Percentiles rank a stretch among this genome's conserved stretches.
These are phyloP conservation scores for Leptura quadrifasciata DNA, from an alignment of 2,888 invertebrate species.

Conservation along the genomic window DNA sequence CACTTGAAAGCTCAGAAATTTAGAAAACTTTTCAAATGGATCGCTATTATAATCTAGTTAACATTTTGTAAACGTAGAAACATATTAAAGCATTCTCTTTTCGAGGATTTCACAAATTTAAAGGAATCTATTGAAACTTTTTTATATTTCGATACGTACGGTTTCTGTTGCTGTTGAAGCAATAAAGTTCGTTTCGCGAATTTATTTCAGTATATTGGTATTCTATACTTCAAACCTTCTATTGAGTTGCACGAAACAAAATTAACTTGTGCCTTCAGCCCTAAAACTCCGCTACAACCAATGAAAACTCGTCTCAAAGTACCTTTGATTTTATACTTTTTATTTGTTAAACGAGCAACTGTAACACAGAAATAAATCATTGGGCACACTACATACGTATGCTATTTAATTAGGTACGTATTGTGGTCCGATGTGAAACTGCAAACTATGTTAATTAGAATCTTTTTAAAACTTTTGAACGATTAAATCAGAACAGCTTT, in stretches of 20 bases:
- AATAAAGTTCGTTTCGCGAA: constrained; percentile 24
- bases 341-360: constrained; percentile 7
- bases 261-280: constrained; percentile 25
- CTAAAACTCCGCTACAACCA: constrained; percentile 16
- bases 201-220: constrained; percentile 23
- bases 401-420: neutral
- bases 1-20: no score
- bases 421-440: neutral
- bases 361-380: neutral
- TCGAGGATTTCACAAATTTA: neutral
- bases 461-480: no score
- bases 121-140: constrained; percentile 18
- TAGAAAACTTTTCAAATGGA: neutral
- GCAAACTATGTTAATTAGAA: neutral
- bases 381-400: neutral
- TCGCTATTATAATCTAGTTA: neutral
- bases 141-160: constrained; percentile 12
- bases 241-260: constrained; percentile 23
- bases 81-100: neutral
- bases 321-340: constrained; percentile 29
- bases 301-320: constrained; percentile 17
- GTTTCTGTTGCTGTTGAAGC: constrained; percentile 14
- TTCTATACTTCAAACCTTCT: constrained; percentile 17
- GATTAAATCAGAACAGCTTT: no score
- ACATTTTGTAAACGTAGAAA: neutral